Evolutionary conservation across 1,140 invertebrate species (phyloP).

Genomic region (Papilio polyxenes): DNA sequence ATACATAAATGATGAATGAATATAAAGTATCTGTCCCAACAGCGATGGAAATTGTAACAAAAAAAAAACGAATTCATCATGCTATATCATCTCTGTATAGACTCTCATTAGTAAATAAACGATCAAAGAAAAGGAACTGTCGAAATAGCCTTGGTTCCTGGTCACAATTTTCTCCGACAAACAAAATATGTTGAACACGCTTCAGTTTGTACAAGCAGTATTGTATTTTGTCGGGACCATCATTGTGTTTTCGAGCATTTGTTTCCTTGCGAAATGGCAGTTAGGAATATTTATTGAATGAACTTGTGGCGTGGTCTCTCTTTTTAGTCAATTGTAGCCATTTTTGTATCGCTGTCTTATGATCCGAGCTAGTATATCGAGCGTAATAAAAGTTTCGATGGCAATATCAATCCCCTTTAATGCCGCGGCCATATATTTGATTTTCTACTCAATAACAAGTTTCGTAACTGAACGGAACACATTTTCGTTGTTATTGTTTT

Average conservation of each 20-base stretch:
- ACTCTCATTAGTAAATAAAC: constrained; percentile 51
- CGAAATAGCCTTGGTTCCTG: constrained; percentile 56
- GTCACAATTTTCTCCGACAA: constrained; percentile 68
- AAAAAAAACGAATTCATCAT: constrained; percentile 21
- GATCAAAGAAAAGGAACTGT: constrained; percentile 55
- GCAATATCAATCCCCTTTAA: constrained; percentile 54
- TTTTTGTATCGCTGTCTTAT: constrained; percentile 64
- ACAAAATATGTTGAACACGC: constrained; percentile 74
- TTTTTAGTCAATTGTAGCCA: constrained; percentile 74
- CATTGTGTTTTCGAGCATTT: constrained; percentile 77
- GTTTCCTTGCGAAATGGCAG: constrained; percentile 76
- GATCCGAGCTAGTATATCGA: constrained; percentile 56
- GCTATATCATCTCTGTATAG: neutral
- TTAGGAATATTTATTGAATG: constrained; percentile 78
- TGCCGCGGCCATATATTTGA: constrained; percentile 32
- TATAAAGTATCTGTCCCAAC: constrained; percentile 41
- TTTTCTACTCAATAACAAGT: constrained; percentile 37
- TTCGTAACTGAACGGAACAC: constrained; percentile 25
- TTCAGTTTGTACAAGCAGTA: constrained; percentile 70
- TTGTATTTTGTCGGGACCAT: constrained; percentile 70
- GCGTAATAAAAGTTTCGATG: constrained; percentile 62
- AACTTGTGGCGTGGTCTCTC: constrained; percentile 72
- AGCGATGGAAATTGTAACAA: constrained; percentile 39
- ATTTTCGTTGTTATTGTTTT: constrained; percentile 28
- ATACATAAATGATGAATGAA: constrained; percentile 46